Base-by-base conservation (phyloP, 35 echinoderm and acorn worm species). In the Lytechinus pictus region DNA sequence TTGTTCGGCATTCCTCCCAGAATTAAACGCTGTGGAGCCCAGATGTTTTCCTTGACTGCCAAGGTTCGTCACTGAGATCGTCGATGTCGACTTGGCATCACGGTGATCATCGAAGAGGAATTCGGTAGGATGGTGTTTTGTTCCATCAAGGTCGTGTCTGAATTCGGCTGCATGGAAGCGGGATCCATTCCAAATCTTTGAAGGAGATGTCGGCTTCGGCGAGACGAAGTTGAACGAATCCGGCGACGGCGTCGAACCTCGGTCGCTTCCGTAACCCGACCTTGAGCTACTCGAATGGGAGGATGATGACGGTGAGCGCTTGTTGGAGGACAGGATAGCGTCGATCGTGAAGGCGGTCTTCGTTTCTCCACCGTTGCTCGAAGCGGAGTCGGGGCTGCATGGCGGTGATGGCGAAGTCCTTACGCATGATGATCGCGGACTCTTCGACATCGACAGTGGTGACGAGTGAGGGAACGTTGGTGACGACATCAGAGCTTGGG, bases 291-390 rank as follows among this genome's bases (percentile, higher is more conserved):
- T 21, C 13, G 88, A 90, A 12, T 52, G 29, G 29, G 88, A 90
- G 29, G 88, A 90, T 90, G 88, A 90, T 4, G 54, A 54, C 3
- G 92, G 92, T 5, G 92, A 93, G 27, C 54, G 92, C 7, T 93
- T 93, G 52, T 93, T 93, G 53, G 92, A 56, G 12, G 92, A 93
- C 54, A 93, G 92, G 54, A 93, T 93, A 12, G 92, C 92, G 27
- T 93, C 92, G 14, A 93, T 93, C 28, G 92, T 93, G 92, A 93
- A 93, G 52, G 92, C 92, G 6, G 92, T 93, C 55, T 57, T 93
- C 53, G 55, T 54, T 54, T 33, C 88, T 4, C 66, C 19, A 1
- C 66, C 14, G 87, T 10, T 89, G 88, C 88, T 90, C 9, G 29
- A 53, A 27, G 92, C 92, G 13, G 92, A 93, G 53, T 57, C 92